Evolutionary conservation across 2,888 invertebrate species (phyloP), one percentile per base, ranked within the genome.

Genomic region (Synanthedon myopaeformis): DNA sequence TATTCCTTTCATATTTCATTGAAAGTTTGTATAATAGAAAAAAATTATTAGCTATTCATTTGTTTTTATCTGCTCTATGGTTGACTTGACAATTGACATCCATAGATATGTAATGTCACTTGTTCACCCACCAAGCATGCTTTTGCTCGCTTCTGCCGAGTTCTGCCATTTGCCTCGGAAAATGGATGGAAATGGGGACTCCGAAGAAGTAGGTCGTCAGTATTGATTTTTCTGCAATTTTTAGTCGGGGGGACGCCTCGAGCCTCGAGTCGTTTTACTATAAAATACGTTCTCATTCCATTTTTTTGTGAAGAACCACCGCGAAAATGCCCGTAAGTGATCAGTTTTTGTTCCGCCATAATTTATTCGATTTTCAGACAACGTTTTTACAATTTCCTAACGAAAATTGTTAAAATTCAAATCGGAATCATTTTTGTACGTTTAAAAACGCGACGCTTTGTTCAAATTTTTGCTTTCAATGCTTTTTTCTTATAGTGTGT

Each of bases 291-390:
- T 35, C 65, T 68, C 63, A 63, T 59, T 64, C 63, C 72, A 69
- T 70, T 69, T 59, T 66, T 59, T 61, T 64, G 61, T 62, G 61
- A 61, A 60, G 61, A 60, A 59, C 61, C 64, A 66, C 66, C 65
- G 65, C 56, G 65, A 77, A 70, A 69, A 86, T 86, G 85, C 85
- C 85, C 60, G 85, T 85, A 70, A 85, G 85, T 85, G 63, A 17
- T 14, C 17, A 17, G 10, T 8, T 49, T 19, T 49, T 45, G 45
- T 45, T 13, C 45, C 13, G 17, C 54, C 35, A 45, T 35, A 57
- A 54, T 70, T 70, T 79, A 74, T 76, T 73, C 76, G 74, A 72
- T 74, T 67, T 72, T 69, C 69, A 70, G 72, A 69, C 63, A 23
- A 23, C 64, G 55, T 53, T 58, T 49, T 51, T 53, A 10, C 35